Base-by-base conservation (phyloP, 2,113 vertebrate species). In the Megaleporinus macrocephalus region DNA sequence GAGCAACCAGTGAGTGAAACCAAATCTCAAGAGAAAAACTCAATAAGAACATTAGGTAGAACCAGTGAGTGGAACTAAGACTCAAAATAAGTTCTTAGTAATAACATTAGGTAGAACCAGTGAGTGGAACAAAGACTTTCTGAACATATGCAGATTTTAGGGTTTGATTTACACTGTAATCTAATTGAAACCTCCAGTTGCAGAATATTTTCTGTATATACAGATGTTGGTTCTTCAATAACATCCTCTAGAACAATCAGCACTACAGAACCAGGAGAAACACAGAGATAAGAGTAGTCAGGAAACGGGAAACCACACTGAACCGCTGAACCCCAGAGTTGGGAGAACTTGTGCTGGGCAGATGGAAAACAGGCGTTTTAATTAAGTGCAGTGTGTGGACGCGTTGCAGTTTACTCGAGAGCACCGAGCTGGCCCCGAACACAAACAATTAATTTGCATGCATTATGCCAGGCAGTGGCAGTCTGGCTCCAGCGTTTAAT, bases 391-490 rank as follows among this genome's bases (percentile, higher is more conserved):
- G 80, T 79, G 78, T 79, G 75, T 85, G 79, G 79, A 68, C 41
- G 41, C 75, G 53, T 41, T 55, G 75, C 69, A 68, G 63, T 62
- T 53, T 63, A 76, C 74, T 80, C 41, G 20, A 78, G 74, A 22
- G 33, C 66, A 33, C 79, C 1, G 68, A 51, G 66, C 73, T 63
- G 63, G 72, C 76, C 80, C 70, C 15, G 63, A 79, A 81, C 62
- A 82, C 79, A 85, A 82, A 81, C 57, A 80, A 79, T 36, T 82
- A 7, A 85, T 85, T 79, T 74, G 41, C 76, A 82, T 85, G 53
- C 53, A 70, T 82, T 82, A 82, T 82, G 62, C 41, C 26, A 44
- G 72, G 65, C 82, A 81, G 36, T 74, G 73, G 72, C 57, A 36
- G 70, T 26, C 61, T 61, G 70, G 62, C 76, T 70, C 15, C 47